Percentiles rank a stretch among this genome's conserved stretches.
phyloP scores from a whole-genome alignment of 2,888 invertebrate species.

The Papilio gigon region DNA sequence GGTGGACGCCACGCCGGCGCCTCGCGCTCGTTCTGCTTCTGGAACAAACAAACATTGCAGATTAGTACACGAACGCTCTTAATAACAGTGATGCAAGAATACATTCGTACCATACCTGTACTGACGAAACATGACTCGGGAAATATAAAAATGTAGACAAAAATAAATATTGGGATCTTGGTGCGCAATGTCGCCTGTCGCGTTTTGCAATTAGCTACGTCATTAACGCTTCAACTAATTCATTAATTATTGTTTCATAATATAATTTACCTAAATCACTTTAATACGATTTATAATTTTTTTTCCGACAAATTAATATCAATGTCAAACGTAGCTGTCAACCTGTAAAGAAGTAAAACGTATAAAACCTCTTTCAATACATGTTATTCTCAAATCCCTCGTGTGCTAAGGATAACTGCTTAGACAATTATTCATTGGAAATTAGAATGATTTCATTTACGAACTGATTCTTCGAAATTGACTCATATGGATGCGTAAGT shows the following conservation, averaged over 20 bases:
- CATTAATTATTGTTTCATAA: too few relatives aligned
- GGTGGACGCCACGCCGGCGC: slow-evolving; percentile 68
- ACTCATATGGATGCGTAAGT: slow-evolving; percentile 4
- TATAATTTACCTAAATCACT: too few relatives aligned
- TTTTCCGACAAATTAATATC: too few relatives aligned
- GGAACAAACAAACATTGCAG: slow-evolving; percentile 58
- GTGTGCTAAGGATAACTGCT: background rate
- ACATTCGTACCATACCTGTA: too few relatives aligned
- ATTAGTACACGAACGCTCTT: background rate
- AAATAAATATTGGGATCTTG: background rate
- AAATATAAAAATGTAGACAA: background rate
- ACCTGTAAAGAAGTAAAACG: background rate
- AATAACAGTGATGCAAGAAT: background rate
- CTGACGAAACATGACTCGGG: background rate
- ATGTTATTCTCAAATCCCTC: background rate
- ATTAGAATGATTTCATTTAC: slow-evolving; percentile 6
- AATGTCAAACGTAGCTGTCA: background rate
- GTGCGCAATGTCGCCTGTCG: background rate
- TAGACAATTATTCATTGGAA: background rate
- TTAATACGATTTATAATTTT: too few relatives aligned
- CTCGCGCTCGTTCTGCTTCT: slow-evolving; percentile 60
- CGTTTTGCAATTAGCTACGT: background rate
- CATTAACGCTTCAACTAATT: background rate
- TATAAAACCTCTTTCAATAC: background rate
- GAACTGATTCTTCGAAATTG: background rate